phyloP scores from a whole-genome alignment of 2,797 vertebrate genomes.

The Rhinoraja longicauda region DNA sequence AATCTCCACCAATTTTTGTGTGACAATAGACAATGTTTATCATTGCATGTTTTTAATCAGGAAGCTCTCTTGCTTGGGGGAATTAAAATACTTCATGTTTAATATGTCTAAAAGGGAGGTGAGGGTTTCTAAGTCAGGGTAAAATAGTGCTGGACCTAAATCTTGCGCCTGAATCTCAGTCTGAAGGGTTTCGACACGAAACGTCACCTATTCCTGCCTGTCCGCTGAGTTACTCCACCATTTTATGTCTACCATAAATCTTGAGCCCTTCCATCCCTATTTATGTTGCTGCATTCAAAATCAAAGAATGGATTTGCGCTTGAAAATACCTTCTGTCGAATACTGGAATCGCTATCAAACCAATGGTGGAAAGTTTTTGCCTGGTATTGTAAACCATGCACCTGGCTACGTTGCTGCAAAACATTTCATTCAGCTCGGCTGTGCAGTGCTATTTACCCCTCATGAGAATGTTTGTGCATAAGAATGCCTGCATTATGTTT shows the following conservation, averaged over 20 bases:
- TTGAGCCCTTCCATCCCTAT: neutral
- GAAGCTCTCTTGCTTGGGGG: neutral
- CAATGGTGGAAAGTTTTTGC: no score
- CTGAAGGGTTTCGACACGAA: no score
- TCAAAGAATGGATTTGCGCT: neutral
- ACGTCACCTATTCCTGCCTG: no score
- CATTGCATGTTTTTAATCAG: neutral
- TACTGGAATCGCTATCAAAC: no score
- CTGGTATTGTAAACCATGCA: no score
- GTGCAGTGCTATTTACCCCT: no score
- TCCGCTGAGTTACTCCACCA: no score
- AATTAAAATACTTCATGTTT: neutral
- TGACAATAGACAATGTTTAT: neutral
- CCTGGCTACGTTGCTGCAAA: no score
- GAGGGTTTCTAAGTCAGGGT: neutral
- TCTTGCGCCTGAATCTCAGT: neutral
- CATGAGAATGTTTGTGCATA: no score
- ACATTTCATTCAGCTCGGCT: no score
- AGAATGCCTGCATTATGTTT: no score
- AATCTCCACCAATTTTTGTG: neutral
- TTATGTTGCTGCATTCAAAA: neutral
- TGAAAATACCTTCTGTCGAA: neutral
- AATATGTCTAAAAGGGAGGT: neutral
- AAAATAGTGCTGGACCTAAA: neutral
- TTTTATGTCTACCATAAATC: no score